Conservation (phyloP, 2,113 vertebrate species). For the Galbula dea region DNA sequence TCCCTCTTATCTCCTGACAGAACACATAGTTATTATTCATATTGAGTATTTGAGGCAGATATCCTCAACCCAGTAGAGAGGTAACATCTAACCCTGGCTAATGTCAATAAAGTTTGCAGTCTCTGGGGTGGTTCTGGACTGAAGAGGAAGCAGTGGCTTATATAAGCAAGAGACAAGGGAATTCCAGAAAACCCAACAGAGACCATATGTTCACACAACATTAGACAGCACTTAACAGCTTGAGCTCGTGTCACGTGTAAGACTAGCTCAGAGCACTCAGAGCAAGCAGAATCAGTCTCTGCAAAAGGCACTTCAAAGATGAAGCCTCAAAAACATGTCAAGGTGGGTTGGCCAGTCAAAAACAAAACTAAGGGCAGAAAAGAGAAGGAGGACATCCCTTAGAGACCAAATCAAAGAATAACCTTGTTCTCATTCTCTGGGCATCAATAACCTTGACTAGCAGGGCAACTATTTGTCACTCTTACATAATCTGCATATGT, state of each 20-base stretch:
- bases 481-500: background rate
- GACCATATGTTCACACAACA: conserved; percentile 11
- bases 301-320: background rate
- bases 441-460: background rate
- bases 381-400: background rate
- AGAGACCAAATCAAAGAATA: background rate
- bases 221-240: background rate
- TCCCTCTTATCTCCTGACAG: background rate
- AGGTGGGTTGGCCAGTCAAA: background rate
- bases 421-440: background rate
- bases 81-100: background rate
- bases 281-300: background rate
- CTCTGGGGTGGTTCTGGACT: background rate
- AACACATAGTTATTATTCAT: background rate
- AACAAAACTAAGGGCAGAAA: background rate
- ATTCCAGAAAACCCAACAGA: conserved; percentile 3
- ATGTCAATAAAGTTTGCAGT: background rate
- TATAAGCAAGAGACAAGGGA: background rate
- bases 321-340: background rate
- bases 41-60: background rate
- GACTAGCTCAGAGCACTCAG: background rate
- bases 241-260: conserved; percentile 12
- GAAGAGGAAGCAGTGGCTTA: background rate
- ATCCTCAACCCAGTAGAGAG: background rate
- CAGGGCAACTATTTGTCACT: background rate